These are phyloP conservation scores for Sebastiscus albofasciatus DNA, from an alignment of 2,797 vertebrate species.

Conservation along the genomic window DNA sequence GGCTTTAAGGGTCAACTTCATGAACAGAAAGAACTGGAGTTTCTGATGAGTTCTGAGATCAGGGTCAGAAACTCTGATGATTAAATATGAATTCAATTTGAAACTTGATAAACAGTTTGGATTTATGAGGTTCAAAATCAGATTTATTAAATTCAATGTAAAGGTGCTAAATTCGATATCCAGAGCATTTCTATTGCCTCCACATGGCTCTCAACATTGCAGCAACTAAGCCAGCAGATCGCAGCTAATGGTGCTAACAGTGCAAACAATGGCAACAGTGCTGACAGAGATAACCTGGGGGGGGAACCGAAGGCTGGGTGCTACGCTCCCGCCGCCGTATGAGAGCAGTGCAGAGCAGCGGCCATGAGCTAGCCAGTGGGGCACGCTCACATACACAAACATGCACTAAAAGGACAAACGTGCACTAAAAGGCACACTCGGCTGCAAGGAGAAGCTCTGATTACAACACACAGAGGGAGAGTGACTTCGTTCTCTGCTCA, in stretches of 20 bases:
- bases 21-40: neutral
- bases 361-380: no score
- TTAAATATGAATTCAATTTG: neutral
- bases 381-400: no score
- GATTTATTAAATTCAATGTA: neutral
- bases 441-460: neutral
- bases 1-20: neutral
- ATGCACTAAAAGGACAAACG: no score
- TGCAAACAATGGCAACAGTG: neutral
- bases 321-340: no score
- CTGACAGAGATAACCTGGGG: neutral
- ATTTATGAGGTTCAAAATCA: neutral
- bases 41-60: neutral
- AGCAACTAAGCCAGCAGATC: no score
- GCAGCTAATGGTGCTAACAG: neutral
- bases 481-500: neutral
- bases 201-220: no score
- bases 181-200: no score
- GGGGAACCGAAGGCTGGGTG: no score
- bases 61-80: neutral
- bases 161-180: no score
- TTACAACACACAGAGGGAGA: neutral
- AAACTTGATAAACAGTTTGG: neutral
- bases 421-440: no score
- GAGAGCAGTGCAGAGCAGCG: no score